Base-by-base conservation (phyloP, 2,888 invertebrate species). In the Callyntrura sp. region DNA sequence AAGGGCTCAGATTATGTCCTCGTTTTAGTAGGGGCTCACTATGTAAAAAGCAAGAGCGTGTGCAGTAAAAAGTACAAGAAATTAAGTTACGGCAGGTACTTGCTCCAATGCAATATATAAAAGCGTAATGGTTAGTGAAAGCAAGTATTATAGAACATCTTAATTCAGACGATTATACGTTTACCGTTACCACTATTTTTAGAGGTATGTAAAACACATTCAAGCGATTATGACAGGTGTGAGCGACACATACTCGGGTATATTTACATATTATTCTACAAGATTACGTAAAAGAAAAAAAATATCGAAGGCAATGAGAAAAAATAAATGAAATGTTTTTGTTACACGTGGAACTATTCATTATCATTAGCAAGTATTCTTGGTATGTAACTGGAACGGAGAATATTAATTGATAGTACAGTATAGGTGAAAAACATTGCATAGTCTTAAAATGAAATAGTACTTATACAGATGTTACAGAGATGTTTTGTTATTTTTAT, bases 61-160 rank as follows among this genome's bases (percentile, higher is more conserved):
- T 14, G 14, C 65, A 28, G 20, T 8, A 12, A 12, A 62, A 62
- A 14, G 28, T 28, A 25, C 62, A 62, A 60, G 9, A 60, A 57
- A 1, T 17, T 6, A 17, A 17, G 11, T 62, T 11, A 28, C 11
- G 62, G 25, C 28, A 68, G 43, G 11, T n/a, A 73, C 45, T 73
- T 45, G 70, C 48, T 45, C 20, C 35, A 62, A 35, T 35, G 35
- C 35, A 68, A n/a, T 68, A 68, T n/a, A 43, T 57, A 57, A 57
- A 17, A 62, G 9, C 45, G 17, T 48, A 11, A 73, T 76, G 73
- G 73, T 51, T 76, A 76, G 73, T 76, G 73, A 76, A 76, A 76
- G 25, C 48, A 76, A 76, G 51, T 76, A 76, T 76, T 76, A 45
- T 23, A 73, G 43, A 48, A 17, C 62, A 65, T 65, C 28, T 65